Conservation (phyloP, 92 coral and sea anemone species). For the Isaurus tuberculatus region DNA sequence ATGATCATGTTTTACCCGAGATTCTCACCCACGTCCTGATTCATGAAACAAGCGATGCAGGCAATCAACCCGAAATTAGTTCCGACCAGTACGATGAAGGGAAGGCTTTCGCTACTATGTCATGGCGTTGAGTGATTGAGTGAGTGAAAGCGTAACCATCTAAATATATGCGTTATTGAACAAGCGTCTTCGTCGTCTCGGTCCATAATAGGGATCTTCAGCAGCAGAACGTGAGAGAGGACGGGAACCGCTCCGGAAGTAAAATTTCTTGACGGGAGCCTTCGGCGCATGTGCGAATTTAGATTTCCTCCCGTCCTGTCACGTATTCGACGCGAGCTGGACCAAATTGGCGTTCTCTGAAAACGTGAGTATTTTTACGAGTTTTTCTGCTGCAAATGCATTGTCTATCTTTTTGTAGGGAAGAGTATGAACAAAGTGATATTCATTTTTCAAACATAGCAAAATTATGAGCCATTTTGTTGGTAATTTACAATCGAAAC, state of each 20-base stretch:
- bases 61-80: background rate
- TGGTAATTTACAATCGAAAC: no score
- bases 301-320: slow-evolving; percentile 19
- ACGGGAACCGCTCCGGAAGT: background rate
- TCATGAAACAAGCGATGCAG: slow-evolving; percentile 21
- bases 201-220: no score
- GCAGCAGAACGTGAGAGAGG: background rate
- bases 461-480: background rate
- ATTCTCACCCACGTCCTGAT: slow-evolving; percentile 26
- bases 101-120: no score
- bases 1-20: slow-evolving; percentile 49
- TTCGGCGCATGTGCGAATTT: slow-evolving; percentile 13
- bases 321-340: slow-evolving; percentile 25
- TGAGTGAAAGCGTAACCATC: no score
- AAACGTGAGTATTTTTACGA: slow-evolving; percentile 18
- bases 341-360: slow-evolving; percentile 17
- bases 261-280: background rate
- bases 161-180: no score
- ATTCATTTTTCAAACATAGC: slow-evolving; percentile 8
- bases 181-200: no score
- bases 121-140: no score
- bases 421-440: background rate
- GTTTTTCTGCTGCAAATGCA: slow-evolving; percentile 5
- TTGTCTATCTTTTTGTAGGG: slow-evolving; percentile 7
- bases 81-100: slow-evolving; percentile 37